Evolutionary conservation across 2,113 vertebrate species (phyloP), one percentile per base, ranked within the genome.

Genomic region (Chlorocebus sabaeus): DNA sequence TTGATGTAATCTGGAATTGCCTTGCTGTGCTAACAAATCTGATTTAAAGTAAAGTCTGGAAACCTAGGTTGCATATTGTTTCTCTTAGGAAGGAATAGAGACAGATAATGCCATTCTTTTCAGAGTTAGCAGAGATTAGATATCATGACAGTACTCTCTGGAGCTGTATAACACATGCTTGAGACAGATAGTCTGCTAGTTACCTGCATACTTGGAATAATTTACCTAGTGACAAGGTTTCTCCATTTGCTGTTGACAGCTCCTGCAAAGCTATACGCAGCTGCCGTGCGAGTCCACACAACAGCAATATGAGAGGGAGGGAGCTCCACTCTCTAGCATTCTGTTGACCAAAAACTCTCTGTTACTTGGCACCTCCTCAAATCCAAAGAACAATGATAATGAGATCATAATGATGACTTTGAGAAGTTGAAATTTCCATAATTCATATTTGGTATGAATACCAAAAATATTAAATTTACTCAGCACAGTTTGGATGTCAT

Each of bases 11-110:
- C 52, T 86, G 85, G 45, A 35, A 68, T 70, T 35, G 81, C 23
- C 86, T 78, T 55, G 16, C 45, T 68, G 79, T 30, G 25, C 27
- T 59, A 48, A 50, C 27, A 25, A 30, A 68, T 78, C 38, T n/a
- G 45, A 59, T 86, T 84, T 79, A 38, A 73, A 83, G 88, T 79
- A 20, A 78, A 86, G 81, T 89, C 76, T 92, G 82, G n/a, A 93
- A 85, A 80, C 27, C 45, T 4, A 23, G 83, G 45, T 30, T 68
- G 6, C 55, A 89, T 78, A 12, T 50, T 90, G 48, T 68, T 95
- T 78, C 45, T 94, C 78, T 48, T 38, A 52, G 52, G 43, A 45
- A 93, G 70, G 57, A 55, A n/a, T 83, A 52, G 48, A 64, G 55
- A 48, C 13, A 61, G 61, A 27, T 6, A 27, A 18, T 25, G n/a